Base-by-base conservation (phyloP, 2,797 vertebrate species). In the Aselliscus stoliczkanus region DNA sequence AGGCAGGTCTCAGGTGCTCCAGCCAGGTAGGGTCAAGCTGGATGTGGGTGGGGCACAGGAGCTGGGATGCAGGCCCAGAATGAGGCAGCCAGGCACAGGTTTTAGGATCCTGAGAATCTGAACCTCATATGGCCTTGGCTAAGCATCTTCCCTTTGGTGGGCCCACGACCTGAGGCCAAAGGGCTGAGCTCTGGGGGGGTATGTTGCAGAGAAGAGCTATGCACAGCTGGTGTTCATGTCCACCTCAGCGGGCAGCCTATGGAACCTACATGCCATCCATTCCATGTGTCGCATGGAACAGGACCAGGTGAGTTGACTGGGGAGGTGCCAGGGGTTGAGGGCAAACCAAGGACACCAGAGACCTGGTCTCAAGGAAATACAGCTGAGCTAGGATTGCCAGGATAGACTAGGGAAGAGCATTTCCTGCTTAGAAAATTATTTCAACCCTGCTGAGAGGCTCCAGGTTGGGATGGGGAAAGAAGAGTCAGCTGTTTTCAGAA, bases 241-340 rank as follows among this genome's bases (percentile, higher is more conserved):
- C 85, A 99, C 99, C 98, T 99, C 99, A 94, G 99, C 99, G 11
- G 99, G 99, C 97, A 99, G 99, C 98, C 99, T 99, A 96, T 99
- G 99, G 99, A 99, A 99, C 97, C 98, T 99, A 96, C 99, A 99
- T 91, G 99, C 99, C 89, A 99, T 99, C 98, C 99, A 99, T 84
- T 99, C 99, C 98, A 99, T 99, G 99, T 99, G 99, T 97, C 99
- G 99, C 98, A 99, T 99, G 97, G 99, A 99, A 97, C 99, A 99
- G 97, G 99, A 99, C 91, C 99, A 99, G 99, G 99, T 99, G 97
- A 97, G 99, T 96, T 21, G 6, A 11, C 70, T 52, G 72, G 56
- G 92, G 75, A 62, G 62, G 58, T 8, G 12, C 14, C 39, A 11
- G 42, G 60, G 85, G 17, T 9, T n/a, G 60, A 39, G 23, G 64